Evolutionary conservation across 2,888 invertebrate species (phyloP).

Genomic region (Orthosia gracilis): DNA sequence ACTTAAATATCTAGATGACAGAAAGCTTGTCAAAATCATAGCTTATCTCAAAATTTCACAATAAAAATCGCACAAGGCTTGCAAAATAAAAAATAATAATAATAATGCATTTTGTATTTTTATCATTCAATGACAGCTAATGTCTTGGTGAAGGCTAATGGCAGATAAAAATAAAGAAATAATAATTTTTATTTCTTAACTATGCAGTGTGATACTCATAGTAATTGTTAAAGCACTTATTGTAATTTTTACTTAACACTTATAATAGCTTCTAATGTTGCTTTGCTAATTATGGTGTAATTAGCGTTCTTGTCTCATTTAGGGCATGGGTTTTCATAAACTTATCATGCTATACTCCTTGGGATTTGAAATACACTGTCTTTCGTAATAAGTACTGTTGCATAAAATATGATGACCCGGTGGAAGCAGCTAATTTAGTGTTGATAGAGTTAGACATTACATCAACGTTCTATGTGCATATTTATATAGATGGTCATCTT

Average conservation of each 20-base stretch:
- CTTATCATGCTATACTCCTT: neutral
- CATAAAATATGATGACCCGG: neutral
- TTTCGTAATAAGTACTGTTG: neutral
- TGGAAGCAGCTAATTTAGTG: neutral
- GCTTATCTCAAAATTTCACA: conserved; percentile 1
- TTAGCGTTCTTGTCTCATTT: conserved; percentile 48
- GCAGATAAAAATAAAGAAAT: conserved; percentile 66
- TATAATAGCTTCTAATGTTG: conserved; percentile 46
- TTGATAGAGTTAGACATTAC: neutral
- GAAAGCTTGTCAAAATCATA: neutral
- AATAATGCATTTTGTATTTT: neutral
- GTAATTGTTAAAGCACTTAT: conserved; percentile 53
- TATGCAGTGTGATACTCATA: conserved; percentile 51
- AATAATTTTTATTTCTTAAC: conserved; percentile 69
- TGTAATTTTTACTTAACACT: conserved; percentile 58
- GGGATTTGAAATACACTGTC: neutral
- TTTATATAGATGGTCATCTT: neutral
- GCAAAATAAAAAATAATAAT: neutral
- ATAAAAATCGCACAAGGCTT: neutral
- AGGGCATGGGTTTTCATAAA: conserved; percentile 24
- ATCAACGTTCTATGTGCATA: neutral
- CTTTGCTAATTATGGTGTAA: conserved; percentile 55
- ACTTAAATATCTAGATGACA: neutral
- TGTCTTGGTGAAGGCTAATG: conserved; percentile 72
- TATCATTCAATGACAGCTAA: conserved; percentile 7